Evolutionary conservation across 2,888 invertebrate genomes (phyloP).

Genomic region (Campoletis raptor): DNA sequence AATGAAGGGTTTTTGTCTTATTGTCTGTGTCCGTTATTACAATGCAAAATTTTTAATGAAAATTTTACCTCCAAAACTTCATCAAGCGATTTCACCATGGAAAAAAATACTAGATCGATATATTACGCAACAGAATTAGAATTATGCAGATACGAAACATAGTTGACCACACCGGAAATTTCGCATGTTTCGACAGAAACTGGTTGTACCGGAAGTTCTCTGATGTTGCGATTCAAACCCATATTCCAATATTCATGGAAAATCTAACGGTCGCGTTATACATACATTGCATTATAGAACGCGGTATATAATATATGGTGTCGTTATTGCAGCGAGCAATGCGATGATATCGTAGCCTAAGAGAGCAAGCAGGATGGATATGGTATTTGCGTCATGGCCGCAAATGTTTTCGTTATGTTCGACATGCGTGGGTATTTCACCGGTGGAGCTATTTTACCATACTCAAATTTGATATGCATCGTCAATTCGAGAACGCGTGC

Average conservation of each 20-base stretch:
- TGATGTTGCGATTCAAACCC: slow-evolving; percentile 7
- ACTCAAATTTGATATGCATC: slow-evolving; percentile 68
- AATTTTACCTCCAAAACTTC: neutral
- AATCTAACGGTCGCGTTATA: slow-evolving; percentile 45
- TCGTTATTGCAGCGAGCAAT: slow-evolving; percentile 28
- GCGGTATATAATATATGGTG: slow-evolving; percentile 27
- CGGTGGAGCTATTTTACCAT: slow-evolving; percentile 39
- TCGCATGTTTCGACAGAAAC: slow-evolving; percentile 48
- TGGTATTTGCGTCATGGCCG: slow-evolving; percentile 41
- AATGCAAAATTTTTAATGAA: neutral
- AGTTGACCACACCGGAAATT: slow-evolving; percentile 44
- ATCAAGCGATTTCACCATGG: neutral
- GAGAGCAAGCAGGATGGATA: neutral
- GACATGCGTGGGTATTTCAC: slow-evolving; percentile 17
- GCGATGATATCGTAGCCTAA: neutral
- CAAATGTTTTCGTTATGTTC: slow-evolving; percentile 52
- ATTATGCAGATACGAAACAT: slow-evolving; percentile 23
- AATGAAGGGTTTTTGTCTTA: neutral
- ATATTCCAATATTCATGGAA: slow-evolving; percentile 65
- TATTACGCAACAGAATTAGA: slow-evolving; percentile 18
- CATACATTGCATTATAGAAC: slow-evolving; percentile 29
- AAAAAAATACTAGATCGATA: neutral
- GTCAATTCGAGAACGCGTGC: slow-evolving; percentile 39
- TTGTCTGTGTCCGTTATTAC: no score
- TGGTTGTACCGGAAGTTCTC: slow-evolving; percentile 39